Percentiles rank a stretch among this genome's conserved stretches.
phyloP scores from a whole-genome alignment of 2,113 vertebrate genomes.

The Progne subis region DNA sequence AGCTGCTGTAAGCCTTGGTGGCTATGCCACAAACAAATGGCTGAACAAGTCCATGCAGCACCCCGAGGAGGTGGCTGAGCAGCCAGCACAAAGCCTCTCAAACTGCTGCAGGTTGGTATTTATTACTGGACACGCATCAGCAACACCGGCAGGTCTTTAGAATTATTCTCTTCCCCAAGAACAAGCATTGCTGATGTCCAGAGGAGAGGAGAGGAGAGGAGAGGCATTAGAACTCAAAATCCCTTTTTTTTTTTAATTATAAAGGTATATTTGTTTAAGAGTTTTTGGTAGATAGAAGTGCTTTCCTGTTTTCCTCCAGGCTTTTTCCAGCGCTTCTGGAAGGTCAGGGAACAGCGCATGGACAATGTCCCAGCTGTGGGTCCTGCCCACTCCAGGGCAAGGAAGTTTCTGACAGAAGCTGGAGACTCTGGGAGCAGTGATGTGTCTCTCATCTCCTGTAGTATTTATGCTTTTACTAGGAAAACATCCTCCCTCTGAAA shows the following conservation, averaged over 20 bases:
- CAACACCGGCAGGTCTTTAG: neutral
- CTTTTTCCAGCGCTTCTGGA: neutral
- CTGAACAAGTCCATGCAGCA: neutral
- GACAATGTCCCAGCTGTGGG: neutral
- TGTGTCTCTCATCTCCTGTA: neutral
- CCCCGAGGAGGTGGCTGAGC: neutral
- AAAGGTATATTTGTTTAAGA: neutral
- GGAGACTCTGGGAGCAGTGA: neutral
- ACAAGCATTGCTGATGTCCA: neutral
- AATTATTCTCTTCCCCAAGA: neutral
- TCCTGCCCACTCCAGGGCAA: neutral
- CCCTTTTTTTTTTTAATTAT: neutral
- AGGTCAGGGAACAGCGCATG: neutral
- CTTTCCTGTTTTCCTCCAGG: neutral
- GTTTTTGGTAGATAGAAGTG: neutral
- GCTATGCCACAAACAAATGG: neutral
- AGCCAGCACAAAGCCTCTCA: neutral
- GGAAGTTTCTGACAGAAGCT: neutral
- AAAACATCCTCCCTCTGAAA: constrained; percentile 31
- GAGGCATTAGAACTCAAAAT: neutral
- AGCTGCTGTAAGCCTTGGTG: neutral
- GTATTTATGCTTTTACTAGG: neutral
- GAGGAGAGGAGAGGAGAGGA: too few species aligned
- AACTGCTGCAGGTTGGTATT: neutral
- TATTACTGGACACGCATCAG: neutral